Evolutionary conservation across 2,888 invertebrate species (phyloP), one percentile per base, ranked within the genome.

Genomic region (Suillia variegata): DNA sequence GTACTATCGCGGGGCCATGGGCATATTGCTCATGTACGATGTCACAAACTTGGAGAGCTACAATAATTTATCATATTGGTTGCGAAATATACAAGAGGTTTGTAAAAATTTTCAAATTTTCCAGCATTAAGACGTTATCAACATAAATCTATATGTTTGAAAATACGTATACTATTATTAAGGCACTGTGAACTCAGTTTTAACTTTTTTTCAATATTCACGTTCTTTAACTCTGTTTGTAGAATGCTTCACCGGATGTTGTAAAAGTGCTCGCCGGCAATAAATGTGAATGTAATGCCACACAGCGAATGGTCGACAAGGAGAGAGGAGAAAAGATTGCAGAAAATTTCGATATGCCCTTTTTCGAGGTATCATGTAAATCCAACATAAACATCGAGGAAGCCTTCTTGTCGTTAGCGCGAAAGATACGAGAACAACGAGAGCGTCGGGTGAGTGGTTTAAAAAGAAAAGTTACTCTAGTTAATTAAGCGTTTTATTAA

Each of bases 1-100:
- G 4, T 94, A 94, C 82, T 94, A 93, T 81, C 85, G 94, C 50
- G 94, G 93, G 3, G 93, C 94, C 13, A 93, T 94, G 94, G 95
- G 95, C 54, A 93, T 95, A 70, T 85, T 94, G 50, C 86, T 95
- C 20, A 92, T 95, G 88, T 95, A 95, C 79, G 95, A 95, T 80
- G 92, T 94, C 68, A 94, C 94, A 42, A 93, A 92, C 81, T 83
- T 92, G 74, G 92, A 93, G 75, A 93, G 94, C n/a, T 95, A 94
- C 80, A 92, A 93, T 79, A 92, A 94, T 82, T 84, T 95, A 67
- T 90, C 92, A 8, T 94, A 94, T 78, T 95, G 95, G 95, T 85
- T 95, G 63, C 87, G 92, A 79, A 94, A 93, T 83, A 93, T 95
- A 69, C 91, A 94, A 84, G 92, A 93, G 86, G 94, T 93, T 82